A percentile compares a stretch with the other conserved stretches of the same genome.
Evolutionary conservation across 1,140 invertebrate genomes (phyloP).

Genomic region (Drosophila serrata): DNA sequence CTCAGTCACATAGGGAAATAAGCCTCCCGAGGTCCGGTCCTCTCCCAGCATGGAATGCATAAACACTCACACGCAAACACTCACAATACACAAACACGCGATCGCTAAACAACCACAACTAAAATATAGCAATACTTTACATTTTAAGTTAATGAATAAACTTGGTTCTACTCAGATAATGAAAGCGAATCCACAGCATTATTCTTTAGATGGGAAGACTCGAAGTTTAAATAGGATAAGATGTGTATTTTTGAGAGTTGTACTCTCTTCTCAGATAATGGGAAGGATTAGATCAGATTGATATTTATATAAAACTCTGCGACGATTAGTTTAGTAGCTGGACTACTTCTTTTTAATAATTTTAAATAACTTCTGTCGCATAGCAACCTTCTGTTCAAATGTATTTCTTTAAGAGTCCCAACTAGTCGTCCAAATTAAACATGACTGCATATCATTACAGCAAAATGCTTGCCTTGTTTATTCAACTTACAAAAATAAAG

Average conservation of each 20-base stretch:
- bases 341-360: no score
- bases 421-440: background rate
- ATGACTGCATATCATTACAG: conserved; percentile 1
- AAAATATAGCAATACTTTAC: conserved; percentile 79
- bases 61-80: conserved; percentile 49
- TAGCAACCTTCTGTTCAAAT: background rate
- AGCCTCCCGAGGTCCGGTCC: conserved; percentile 13
- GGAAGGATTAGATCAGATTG: no score
- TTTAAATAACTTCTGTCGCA: no score
- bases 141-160: conserved; percentile 74
- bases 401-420: background rate
- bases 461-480: conserved; percentile 30
- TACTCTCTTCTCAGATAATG: background rate
- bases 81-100: conserved; percentile 47
- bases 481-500: conserved; percentile 31
- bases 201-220: no score
- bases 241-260: background rate
- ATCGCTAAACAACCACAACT: conserved; percentile 72
- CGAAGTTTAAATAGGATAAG: no score
- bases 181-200: conserved; percentile 2
- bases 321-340: no score
- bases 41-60: conserved; percentile 58
- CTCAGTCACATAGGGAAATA: conserved; percentile 28
- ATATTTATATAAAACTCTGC: no score
- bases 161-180: conserved; percentile 58